Percentiles rank a stretch among this genome's conserved stretches.
Evolutionary conservation across 2,797 vertebrate species (phyloP).

Genomic region (Alectoris magna): DNA sequence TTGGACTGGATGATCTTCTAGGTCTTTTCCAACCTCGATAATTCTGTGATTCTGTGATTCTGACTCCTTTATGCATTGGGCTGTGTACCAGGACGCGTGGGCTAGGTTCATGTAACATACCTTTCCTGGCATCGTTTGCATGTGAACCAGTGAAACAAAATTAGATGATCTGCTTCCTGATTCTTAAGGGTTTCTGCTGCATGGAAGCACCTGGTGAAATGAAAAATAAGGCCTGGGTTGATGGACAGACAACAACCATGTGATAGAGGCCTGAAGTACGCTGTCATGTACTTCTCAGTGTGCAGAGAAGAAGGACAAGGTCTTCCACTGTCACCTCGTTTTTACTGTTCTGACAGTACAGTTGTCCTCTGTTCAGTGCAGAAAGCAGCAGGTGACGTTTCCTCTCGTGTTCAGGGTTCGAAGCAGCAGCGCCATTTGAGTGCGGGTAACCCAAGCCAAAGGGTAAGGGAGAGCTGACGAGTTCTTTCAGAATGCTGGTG

Average conservation of each 20-base stretch:
- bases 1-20: too few relatives aligned
- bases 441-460: background rate
- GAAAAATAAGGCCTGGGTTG: background rate
- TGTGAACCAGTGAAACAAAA: background rate
- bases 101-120: fast-evolving
- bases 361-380: background rate
- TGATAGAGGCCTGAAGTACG: background rate
- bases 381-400: background rate
- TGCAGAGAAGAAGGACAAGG: background rate
- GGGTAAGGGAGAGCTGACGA: background rate
- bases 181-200: background rate
- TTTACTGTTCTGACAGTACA: background rate
- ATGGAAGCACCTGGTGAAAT: background rate
- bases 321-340: background rate
- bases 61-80: background rate
- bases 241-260: background rate
- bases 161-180: background rate
- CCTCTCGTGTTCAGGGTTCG: background rate
- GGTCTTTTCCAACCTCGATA: too few relatives aligned
- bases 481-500: background rate
- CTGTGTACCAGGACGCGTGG: background rate
- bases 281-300: background rate
- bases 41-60: too few relatives aligned
- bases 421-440: fast-evolving
- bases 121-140: background rate